A percentile compares a stretch with the other conserved stretches of the same genome.
Evolutionary conservation across 2,888 invertebrate species (phyloP).

Genomic region (Pimpla rufipes): DNA sequence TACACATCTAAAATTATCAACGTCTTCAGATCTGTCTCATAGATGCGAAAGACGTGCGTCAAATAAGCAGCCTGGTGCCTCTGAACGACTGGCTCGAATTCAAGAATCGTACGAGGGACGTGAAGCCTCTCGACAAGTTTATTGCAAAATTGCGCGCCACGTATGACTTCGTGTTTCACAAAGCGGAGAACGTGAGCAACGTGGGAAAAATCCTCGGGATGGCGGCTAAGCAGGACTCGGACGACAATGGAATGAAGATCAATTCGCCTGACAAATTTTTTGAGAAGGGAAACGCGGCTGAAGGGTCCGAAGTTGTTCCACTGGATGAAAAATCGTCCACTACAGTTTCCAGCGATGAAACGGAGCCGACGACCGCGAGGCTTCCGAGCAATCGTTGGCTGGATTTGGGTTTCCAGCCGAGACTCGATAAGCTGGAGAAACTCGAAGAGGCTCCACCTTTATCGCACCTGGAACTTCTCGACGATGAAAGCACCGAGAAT

Average conservation of each 20-base stretch:
- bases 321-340: conserved; percentile 20
- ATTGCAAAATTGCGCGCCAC: conserved; percentile 79
- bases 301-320: not conserved
- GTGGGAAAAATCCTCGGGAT: conserved; percentile 75
- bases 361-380: conserved; percentile 25
- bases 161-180: conserved; percentile 80
- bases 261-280: conserved; percentile 28
- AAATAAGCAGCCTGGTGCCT: conserved; percentile 79
- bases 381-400: conserved; percentile 38
- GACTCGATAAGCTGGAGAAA: conserved; percentile 49
- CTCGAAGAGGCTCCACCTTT: conserved; percentile 72
- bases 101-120: conserved; percentile 72
- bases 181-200: conserved; percentile 76
- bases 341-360: not conserved
- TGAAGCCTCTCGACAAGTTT: conserved; percentile 78
- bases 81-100: conserved; percentile 75
- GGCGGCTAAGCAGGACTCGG: conserved; percentile 33
- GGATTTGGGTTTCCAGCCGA: conserved; percentile 39
- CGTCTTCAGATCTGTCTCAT: conserved; percentile 73
- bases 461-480: conserved; percentile 70
- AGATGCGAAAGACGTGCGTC: conserved; percentile 76
- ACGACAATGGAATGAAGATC: not conserved
- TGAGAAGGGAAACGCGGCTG: conserved; percentile 38
- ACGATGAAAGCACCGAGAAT: conserved; percentile 62
- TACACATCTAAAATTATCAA: conserved; percentile 3